Evolutionary conservation across 2,888 invertebrate species (phyloP), one percentile per base, ranked within the genome.

Genomic region (Scaptodrosophila latifasciaeformis): DNA sequence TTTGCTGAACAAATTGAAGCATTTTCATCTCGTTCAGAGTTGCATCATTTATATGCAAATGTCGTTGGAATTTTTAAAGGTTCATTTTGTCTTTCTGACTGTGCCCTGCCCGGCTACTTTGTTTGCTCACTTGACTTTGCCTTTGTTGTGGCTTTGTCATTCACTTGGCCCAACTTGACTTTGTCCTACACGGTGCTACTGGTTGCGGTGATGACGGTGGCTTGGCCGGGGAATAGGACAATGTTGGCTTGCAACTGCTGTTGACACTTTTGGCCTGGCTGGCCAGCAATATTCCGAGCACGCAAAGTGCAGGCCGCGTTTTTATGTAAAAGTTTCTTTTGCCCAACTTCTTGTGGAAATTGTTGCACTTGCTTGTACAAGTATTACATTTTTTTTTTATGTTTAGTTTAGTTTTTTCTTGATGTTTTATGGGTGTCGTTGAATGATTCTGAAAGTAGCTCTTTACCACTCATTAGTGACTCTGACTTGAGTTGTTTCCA

Each of bases 21-120:
- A n/a, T n/a, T n/a, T n/a, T n/a, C n/a, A n/a, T n/a, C n/a, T n/a
- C n/a, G n/a, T n/a, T n/a, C n/a, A n/a, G n/a, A n/a, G n/a, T n/a
- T n/a, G n/a, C n/a, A n/a, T 72, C 76, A 79, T 79, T 72, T 72
- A 79, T 79, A 72, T 72, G 72, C 79, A 79, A 72, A 72, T 79
- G 79, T 76, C 79, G 72, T 79, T 72, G 72, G 66, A 72, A 64
- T 69, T 71, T 64, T 67, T 63, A 6, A n/a, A 6, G 15, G 13
- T 34, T 2, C 12, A 13, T 15, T 6, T 15, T 0, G 10, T 9
- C 9, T 27, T 27, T 27, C 5, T 5, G 6, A 1, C 31, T 31
- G 1, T 0, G 10, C 1, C 13, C 13, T 7, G 13, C 0, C 34
- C 13, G 34, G 34, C 7, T 34, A 6, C 7, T 1, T 15, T 34